A percentile compares a stretch with the other conserved stretches of the same genome.
Evolutionary conservation across 1,140 invertebrate species (phyloP).

Genomic region (Acyrthosiphon pisum): DNA sequence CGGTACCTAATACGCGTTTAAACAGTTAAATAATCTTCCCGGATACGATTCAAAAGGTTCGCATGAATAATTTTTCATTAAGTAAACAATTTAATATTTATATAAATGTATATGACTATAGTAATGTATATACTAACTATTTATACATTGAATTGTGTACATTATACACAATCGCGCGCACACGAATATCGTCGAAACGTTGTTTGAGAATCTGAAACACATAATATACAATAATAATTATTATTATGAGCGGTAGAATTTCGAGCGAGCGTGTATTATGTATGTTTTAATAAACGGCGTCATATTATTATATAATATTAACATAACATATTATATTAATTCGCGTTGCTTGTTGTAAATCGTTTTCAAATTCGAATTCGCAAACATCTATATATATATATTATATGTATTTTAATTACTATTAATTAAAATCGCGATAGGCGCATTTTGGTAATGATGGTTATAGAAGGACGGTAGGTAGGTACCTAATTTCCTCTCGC

Average conservation of each 20-base stretch:
- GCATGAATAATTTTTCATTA: not conserved
- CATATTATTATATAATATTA: not conserved
- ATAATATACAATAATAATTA: not conserved
- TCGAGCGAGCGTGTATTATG: not conserved
- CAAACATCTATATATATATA: not conserved
- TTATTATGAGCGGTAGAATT: not conserved
- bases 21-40: not conserved
- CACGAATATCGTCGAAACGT: not conserved
- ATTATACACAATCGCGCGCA: not conserved
- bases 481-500: not conserved
- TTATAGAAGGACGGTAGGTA: no score
- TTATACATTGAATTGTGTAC: not conserved
- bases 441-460: not conserved
- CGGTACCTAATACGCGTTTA: no score
- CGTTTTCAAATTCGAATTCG: not conserved
- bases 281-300: not conserved
- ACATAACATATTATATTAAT: not conserved
- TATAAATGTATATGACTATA: not conserved
- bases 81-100: slow-evolving; percentile 4
- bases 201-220: slow-evolving; percentile 3
- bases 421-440: not conserved
- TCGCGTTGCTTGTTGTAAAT: not conserved
- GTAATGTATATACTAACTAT: not conserved
- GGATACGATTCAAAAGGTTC: not conserved
- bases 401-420: no score